phyloP scores from a whole-genome alignment of 2,113 vertebrate species.

The Mugil cephalus region DNA sequence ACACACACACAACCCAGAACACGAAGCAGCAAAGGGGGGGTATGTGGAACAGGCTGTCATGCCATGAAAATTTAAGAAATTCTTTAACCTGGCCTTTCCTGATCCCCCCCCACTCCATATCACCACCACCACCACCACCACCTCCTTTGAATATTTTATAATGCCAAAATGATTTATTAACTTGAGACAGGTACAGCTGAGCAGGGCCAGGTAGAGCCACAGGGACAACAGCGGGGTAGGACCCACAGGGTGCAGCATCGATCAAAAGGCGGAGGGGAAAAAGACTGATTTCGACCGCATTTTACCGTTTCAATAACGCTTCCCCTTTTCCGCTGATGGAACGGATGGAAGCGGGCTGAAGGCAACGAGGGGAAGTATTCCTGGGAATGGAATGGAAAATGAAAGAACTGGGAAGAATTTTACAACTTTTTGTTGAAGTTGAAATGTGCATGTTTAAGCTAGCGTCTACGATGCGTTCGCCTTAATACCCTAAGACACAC shows the following conservation, averaged over 20 bases:
- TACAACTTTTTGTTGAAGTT: not conserved
- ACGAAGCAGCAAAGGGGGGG: slow-evolving; percentile 83
- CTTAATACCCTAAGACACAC: no score
- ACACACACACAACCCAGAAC: slow-evolving; percentile 76
- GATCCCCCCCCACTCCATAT: slow-evolving; percentile 57
- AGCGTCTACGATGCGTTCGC: no score
- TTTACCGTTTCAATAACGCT: slow-evolving; percentile 9
- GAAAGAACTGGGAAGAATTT: not conserved
- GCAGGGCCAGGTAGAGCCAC: slow-evolving; percentile 82
- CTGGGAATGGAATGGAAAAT: no score
- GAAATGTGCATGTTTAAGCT: no score
- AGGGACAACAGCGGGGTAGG: slow-evolving; percentile 75
- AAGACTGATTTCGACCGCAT: slow-evolving; percentile 40
- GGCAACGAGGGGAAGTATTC: not conserved
- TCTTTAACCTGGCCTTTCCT: slow-evolving; percentile 93
- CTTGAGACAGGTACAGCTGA: slow-evolving; percentile 86
- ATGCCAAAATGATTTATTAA: slow-evolving; percentile 93
- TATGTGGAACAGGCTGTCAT: slow-evolving; percentile 92
- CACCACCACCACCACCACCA: not conserved
- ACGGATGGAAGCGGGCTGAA: not conserved
- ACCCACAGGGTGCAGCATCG: slow-evolving; percentile 65
- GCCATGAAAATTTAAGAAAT: slow-evolving; percentile 95
- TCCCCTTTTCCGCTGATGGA: not conserved
- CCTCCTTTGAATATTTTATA: slow-evolving; percentile 94
- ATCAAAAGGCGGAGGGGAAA: slow-evolving; percentile 62